These are phyloP conservation scores for Mimachlamys varia DNA, from an alignment of 2,888 invertebrate genomes.

Conservation along the genomic window DNA sequence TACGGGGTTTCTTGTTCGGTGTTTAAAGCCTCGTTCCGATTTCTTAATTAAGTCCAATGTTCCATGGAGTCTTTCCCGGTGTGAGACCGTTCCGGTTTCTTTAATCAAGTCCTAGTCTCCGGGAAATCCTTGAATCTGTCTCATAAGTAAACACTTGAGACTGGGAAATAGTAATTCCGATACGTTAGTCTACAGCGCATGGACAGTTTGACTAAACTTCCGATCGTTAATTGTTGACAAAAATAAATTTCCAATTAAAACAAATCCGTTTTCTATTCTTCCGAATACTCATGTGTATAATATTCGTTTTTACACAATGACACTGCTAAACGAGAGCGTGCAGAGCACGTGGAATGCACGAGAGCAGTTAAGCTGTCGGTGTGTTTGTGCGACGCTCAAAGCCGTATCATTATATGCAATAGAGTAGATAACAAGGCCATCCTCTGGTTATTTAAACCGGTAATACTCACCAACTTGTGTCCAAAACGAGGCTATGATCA, in stretches of 20 bases:
- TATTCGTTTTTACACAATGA: neutral
- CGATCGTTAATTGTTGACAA: neutral
- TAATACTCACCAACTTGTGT: neutral
- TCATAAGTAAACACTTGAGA: neutral
- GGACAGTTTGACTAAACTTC: neutral
- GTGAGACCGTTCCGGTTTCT: neutral
- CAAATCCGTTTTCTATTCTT: neutral
- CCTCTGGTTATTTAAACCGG: neutral
- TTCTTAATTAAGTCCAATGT: constrained; percentile 19
- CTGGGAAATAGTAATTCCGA: neutral
- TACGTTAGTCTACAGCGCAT: neutral
- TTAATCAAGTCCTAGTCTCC: neutral
- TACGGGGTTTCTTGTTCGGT: neutral
- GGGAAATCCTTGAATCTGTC: constrained; percentile 12
- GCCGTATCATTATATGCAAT: neutral
- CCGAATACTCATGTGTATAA: neutral
- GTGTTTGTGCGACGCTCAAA: neutral
- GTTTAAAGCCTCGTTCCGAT: neutral
- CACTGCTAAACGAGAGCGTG: neutral
- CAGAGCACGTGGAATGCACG: neutral
- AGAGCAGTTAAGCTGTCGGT: neutral
- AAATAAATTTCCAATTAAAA: neutral
- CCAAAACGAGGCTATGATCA: neutral
- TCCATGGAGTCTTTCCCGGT: neutral
- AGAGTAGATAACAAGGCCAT: neutral